These are phyloP conservation scores for Hymenochirus boettgeri DNA, from an alignment of 2,113 vertebrate genomes.

Conservation along the genomic window DNA sequence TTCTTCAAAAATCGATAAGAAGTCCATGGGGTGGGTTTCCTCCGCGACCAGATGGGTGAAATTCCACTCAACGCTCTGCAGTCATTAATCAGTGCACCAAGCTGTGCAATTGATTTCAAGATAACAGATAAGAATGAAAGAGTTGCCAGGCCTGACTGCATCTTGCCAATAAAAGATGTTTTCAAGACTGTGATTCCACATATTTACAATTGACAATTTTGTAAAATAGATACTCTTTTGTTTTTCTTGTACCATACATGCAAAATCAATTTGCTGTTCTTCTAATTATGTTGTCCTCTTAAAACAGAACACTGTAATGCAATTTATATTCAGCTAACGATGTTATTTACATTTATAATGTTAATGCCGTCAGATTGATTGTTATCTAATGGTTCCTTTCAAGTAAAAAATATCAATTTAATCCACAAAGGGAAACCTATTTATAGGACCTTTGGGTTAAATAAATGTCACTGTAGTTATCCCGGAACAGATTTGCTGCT, in stretches of 20 bases:
- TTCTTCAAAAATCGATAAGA: slow-evolving; percentile 46
- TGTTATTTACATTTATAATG: too few species aligned
- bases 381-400: too few species aligned
- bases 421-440: too few species aligned
- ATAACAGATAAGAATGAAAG: slow-evolving; percentile 50
- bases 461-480: too few species aligned
- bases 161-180: slow-evolving; percentile 47
- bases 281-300: neutral
- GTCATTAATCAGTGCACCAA: slow-evolving; percentile 47
- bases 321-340: neutral
- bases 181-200: slow-evolving; percentile 47
- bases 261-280: neutral
- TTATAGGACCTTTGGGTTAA: too few species aligned
- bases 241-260: neutral
- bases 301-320: neutral
- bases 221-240: slow-evolving; percentile 13
- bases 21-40: slow-evolving; percentile 48
- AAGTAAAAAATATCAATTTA: too few species aligned
- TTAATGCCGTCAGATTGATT: too few species aligned
- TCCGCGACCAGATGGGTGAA: slow-evolving; percentile 49
- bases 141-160: slow-evolving; percentile 49
- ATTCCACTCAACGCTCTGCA: slow-evolving; percentile 47
- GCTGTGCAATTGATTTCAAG: slow-evolving; percentile 51
- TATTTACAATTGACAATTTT: slow-evolving; percentile 39
- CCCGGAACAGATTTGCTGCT: too few species aligned